Evolutionary conservation across 1,140 invertebrate species (phyloP), one percentile per base, ranked within the genome.

Genomic region (Cylas formicarius): DNA sequence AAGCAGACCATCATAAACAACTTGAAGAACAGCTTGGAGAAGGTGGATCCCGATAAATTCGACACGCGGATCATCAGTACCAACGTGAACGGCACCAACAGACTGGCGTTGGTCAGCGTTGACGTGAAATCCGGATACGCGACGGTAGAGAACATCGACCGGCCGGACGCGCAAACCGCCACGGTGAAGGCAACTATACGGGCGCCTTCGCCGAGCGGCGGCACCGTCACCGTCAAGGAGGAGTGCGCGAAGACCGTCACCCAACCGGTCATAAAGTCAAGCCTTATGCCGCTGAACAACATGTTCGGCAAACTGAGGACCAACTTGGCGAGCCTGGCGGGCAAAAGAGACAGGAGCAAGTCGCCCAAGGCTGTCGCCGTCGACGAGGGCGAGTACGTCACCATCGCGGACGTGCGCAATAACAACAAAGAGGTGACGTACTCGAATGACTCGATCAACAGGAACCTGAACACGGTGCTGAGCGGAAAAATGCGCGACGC

Each of bases 361-460:
- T 50, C 45, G 18, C 63, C 48, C 41, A 62, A 62, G 42, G 55
- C 32, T 13, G 27, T 56, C 7, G 54, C 28, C 35, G 49, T 3
- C 1, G 16, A 28, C 9, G 16, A 27, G 4, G 86, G 82, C 55
- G 85, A 88, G 67, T 88, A 88, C 67, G 86, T 88, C 7, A 87
- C 84, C 27, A 84, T 89, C 62, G 80, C 83, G 41, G 83, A 87
- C 67, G 78, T 86, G 44, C 79, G 77, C 61, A 85, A 82, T 57
- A 84, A 84, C 60, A 80, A 81, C 52, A 72, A 77, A 52, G 59
- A 52, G 22, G 36, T 17, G 66, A 28, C 70, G 72, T 72, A 75
- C 57, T 72, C 71, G 50, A 72, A 74, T 63, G 72, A 79, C 55
- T 63, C 58, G 19, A 29, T 76, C 51, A 71, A 69, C 55, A 71